phyloP scores from a whole-genome alignment of 2,113 vertebrate genomes.

The Terrapene triunguis region DNA sequence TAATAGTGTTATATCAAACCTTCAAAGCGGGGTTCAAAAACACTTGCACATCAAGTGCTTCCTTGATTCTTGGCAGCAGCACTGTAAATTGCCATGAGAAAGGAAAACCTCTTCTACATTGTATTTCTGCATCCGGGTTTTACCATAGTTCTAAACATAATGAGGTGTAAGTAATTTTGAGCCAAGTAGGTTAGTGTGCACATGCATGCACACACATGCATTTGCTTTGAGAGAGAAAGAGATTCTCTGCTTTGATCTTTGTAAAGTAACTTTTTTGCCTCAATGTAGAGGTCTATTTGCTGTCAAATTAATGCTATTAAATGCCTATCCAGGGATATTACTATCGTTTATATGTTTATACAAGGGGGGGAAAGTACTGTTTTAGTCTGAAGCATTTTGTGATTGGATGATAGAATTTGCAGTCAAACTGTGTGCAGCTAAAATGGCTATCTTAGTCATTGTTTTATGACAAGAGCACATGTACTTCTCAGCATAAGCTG shows the following conservation, averaged over 20 bases:
- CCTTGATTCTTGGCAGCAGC: neutral
- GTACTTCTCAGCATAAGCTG: constrained; percentile 8
- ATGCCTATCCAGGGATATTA: neutral
- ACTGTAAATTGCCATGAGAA: constrained; percentile 5
- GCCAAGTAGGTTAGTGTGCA: neutral
- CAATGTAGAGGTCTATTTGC: neutral
- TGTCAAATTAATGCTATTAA: neutral
- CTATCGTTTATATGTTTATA: neutral
- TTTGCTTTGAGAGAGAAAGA: neutral
- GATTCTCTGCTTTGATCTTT: neutral
- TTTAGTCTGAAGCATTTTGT: neutral
- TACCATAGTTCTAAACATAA: neutral
- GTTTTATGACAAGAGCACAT: constrained; percentile 36
- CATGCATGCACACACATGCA: neutral
- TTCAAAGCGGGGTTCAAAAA: neutral
- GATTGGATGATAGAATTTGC: neutral
- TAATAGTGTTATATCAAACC: neutral
- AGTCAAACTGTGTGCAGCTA: constrained; percentile 20
- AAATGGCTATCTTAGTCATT: neutral
- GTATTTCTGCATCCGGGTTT: neutral
- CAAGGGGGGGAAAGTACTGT: neutral
- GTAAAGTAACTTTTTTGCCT: neutral
- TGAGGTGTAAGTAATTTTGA: neutral
- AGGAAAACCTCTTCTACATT: neutral
- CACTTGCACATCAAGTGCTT: neutral